A percentile compares a stretch with the other conserved stretches of the same genome.
phyloP scores from a whole-genome alignment of 2,888 invertebrate genomes.

The Ypsolopha scabrella region DNA sequence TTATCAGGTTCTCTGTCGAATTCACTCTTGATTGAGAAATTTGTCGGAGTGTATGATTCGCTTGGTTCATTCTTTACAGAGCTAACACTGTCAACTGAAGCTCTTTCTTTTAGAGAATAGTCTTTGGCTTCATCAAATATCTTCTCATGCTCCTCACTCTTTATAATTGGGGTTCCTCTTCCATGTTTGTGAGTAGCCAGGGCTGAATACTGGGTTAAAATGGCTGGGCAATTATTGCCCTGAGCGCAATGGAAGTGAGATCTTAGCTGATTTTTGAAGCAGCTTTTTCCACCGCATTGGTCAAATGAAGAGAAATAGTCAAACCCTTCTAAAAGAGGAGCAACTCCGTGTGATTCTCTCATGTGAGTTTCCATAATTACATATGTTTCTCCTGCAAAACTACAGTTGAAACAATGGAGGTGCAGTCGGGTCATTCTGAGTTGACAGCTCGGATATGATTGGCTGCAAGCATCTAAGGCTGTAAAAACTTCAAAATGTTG shows the following conservation, averaged over 20 bases:
- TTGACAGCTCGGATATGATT: conserved; percentile 79
- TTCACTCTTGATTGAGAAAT: conserved; percentile 62
- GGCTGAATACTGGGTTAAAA: conserved; percentile 61
- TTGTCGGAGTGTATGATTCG: conserved; percentile 46
- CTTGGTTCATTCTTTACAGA: conserved; percentile 40
- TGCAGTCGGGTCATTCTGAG: conserved; percentile 77
- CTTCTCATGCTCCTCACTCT: conserved; percentile 50
- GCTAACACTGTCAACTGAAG: conserved; percentile 49
- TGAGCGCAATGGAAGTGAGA: conserved; percentile 64
- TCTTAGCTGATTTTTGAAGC: conserved; percentile 58
- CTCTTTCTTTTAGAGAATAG: conserved; percentile 61
- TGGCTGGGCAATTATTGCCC: conserved; percentile 59
- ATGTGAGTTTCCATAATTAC: conserved; percentile 85
- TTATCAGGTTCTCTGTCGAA: conserved; percentile 60
- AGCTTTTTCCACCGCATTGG: conserved; percentile 61
- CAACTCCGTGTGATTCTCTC: conserved; percentile 86
- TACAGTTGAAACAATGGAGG: conserved; percentile 90
- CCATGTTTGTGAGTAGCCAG: conserved; percentile 64
- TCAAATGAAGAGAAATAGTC: conserved; percentile 78
- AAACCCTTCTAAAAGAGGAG: conserved; percentile 86
- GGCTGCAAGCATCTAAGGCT: conserved; percentile 72
- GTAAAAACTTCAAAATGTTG: conserved; percentile 74
- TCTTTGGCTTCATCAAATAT: conserved; percentile 62
- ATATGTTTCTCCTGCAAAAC: conserved; percentile 84
- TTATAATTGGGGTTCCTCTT: conserved; percentile 53